phyloP scores from a whole-genome alignment of 92 coral and sea anemone genomes.

The Siderastrea siderea region DNA sequence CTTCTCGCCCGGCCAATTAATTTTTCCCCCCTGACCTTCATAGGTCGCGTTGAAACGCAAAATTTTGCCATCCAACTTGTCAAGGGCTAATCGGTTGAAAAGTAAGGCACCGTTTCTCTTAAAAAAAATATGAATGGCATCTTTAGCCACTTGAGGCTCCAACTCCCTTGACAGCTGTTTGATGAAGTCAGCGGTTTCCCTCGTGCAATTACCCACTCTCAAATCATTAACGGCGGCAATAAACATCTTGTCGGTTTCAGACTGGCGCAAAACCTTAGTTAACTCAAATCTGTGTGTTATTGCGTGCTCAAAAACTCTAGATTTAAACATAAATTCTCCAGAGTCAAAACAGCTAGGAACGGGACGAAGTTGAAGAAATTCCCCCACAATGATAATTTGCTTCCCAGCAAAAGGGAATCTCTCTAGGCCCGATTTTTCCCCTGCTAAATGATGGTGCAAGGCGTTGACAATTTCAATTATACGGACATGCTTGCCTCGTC shows the following conservation, averaged over 20 bases:
- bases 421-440: background rate
- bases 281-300: background rate
- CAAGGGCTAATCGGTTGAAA: background rate
- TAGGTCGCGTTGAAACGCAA: conserved; percentile 14
- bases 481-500: conserved; percentile 62
- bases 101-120: background rate
- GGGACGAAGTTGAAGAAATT: conserved; percentile 7
- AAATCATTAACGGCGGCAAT: background rate
- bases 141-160: background rate
- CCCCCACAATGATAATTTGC: conserved; percentile 1
- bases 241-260: background rate
- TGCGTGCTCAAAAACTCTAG: background rate
- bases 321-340: conserved; percentile 7
- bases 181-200: background rate
- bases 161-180: background rate
- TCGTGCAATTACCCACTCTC: conserved; percentile 3
- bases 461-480: conserved; percentile 54
- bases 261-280: conserved; percentile 10
- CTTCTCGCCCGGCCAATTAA: conserved; percentile 14
- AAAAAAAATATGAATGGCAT: conserved; percentile 3
- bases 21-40: conserved; percentile 8
- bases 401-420: background rate
- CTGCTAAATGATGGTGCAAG: conserved; percentile 26
- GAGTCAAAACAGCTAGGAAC: background rate
- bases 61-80: background rate